Evolutionary conservation across 2,888 invertebrate species (phyloP).

Genomic region (Habroteleia sp.): DNA sequence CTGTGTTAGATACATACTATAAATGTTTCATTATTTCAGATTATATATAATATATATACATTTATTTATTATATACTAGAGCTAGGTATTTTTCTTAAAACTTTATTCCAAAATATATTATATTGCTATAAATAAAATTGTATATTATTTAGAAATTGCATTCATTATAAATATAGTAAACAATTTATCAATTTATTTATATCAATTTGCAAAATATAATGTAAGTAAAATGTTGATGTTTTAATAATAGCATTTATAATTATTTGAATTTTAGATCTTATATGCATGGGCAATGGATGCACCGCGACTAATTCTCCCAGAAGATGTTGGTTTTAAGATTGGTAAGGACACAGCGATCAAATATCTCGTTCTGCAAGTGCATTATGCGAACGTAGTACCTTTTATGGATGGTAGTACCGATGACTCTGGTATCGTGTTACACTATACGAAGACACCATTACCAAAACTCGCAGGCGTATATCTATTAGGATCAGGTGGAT

Average conservation of each 20-base stretch:
- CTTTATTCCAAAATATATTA: no score
- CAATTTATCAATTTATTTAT: no score
- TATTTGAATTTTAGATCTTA: slow-evolving; percentile 86
- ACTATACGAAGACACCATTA: slow-evolving; percentile 89
- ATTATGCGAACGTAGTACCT: slow-evolving; percentile 86
- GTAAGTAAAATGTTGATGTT: background rate
- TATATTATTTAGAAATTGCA: no score
- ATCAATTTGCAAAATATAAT: background rate
- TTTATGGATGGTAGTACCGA: slow-evolving; percentile 90
- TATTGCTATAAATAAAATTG: no score
- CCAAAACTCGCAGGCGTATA: slow-evolving; percentile 95
- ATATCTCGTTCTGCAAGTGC: slow-evolving; percentile 96
- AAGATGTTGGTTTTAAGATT: slow-evolving; percentile 95
- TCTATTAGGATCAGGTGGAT: slow-evolving; percentile 92
- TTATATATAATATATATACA: no score
- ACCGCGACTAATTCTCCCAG: slow-evolving; percentile 89
- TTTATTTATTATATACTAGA: no score
- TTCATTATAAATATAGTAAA: no score
- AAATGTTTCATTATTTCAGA: no score
- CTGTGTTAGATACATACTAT: no score
- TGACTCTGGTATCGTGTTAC: slow-evolving; percentile 91
- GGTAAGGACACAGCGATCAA: slow-evolving; percentile 91
- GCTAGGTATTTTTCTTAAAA: no score
- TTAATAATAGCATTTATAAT: no score
- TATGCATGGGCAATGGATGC: slow-evolving; percentile 98